Evolutionary conservation across 2,888 invertebrate species (phyloP), one percentile per base, ranked within the genome.

Genomic region (Scrobipalpa atriplicella): DNA sequence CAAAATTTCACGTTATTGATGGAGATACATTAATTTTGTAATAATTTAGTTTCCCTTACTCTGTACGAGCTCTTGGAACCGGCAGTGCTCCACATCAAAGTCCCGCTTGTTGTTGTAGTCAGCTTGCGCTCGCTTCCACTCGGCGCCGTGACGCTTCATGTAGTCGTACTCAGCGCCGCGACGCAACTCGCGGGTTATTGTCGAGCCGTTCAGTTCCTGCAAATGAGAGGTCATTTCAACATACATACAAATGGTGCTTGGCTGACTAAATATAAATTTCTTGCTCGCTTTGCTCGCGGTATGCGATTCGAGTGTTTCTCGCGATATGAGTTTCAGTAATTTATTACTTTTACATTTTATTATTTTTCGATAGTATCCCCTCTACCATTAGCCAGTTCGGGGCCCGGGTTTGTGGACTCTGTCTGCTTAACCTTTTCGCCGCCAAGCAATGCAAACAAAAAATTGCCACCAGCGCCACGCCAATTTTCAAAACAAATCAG

Each of bases 81-180:
- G 93, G 68, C 97, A 96, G 89, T 98, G 97, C 70, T 95, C 93
- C 8, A 86, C 76, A 51, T 94, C 86, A 82, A 98, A 97, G 47
- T 90, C 88, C 0, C 76, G 74, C 67, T 90, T 93, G 54, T 85
- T 81, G 64, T 89, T 87, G 0, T 86, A 84, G 69, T 90, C 92
- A 13, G 83, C 87, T 72, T 94, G 93, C 0, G 93, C 93, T 1
- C 68, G 10, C 64, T 95, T 86, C 96, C 97, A 98, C 69, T 95
- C 95, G 0, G 94, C 86, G 0, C 96, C 97, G 84, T 95, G 95
- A 21, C 95, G 94, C 85, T 98, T 98, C 85, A 98, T 88, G 78
- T 98, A 98, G 89, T 98, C 98, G 69, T 97, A 96, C 79, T 98
- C 98, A 0, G 98, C 97, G 1, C 98, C 98, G 71, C 96, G 94